Base-by-base conservation (phyloP, 2,113 vertebrate genomes). In the Scomber colias region DNA sequence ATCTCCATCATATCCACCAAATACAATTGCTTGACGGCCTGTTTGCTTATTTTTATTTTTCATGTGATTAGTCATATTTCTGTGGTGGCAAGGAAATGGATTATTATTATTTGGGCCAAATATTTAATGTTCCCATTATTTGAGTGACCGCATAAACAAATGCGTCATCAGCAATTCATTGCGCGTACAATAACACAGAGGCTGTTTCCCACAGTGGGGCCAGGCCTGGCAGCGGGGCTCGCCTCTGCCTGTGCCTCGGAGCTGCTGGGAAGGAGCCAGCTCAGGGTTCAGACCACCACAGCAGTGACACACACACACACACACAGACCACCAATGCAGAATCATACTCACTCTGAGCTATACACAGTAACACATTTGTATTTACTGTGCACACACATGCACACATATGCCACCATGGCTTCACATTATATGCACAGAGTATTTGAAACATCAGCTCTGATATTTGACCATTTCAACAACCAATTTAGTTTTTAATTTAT, bases 71-170 rank as follows among this genome's bases (percentile, higher is more conserved):
- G 77, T 90, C 73, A 79, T 84, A 86, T 88, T 91, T 88, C 56
- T 73, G 77, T 35, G 76, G 80, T 84, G 85, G 87, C 61, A 55
- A 85, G 93, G 92, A 95, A 94, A 93, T 82, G 79, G 90, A 93
- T 91, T 92, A 93, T 95, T 94, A 94, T 92, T 89, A 91, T 94
- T 92, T 79, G 21, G 84, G 71, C 92, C 93, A 96, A 95, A 95
- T 95, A 95, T 95, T 95, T 94, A 94, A 94, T 90, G 89, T 95
- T 95, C 92, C 91, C 92, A 94, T 95, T 95, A 95, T 95, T 94
- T 83, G 82, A 90, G 80, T n/a, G 45, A 66, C 83, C 16, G n/a
- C 68, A 93, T 94, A 95, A 95, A 95, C 94, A 95, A 94, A 93
- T 87, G 86, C 71, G 90, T 95, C 92, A 94, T 83, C 83, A 90